Evolutionary conservation across 2,113 vertebrate genomes (phyloP), one percentile per base, ranked within the genome.

Genomic region (Microcebus lehilahytsara): DNA sequence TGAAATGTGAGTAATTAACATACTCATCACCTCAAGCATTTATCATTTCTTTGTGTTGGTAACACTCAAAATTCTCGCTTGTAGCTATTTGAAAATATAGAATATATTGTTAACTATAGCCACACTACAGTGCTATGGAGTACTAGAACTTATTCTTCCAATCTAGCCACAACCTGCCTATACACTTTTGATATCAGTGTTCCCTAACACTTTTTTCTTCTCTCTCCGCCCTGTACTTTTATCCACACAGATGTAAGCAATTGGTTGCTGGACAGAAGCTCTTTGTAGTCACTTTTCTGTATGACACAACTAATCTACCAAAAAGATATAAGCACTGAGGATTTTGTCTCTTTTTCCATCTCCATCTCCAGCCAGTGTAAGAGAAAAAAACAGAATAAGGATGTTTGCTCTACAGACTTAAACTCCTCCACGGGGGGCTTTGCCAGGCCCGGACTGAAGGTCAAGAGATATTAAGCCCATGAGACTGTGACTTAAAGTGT

Each of bases 361-460:
- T 37, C 11, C 37, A 25, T 20, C 30, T 86, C 49, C 92, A 58
- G 56, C 22, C n/a, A 92, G 4, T 69, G 3, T 67, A 81, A 89
- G 17, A 51, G 9, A 12, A 7, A 72, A 72, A 19, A 75, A 72
- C 14, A 23, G n/a, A 80, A 53, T 8, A 27, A 80, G 12, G 3
- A 6, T 6, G 2, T 30, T 83, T 93, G 2, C 9, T n/a, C 11
- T 40, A 14, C 5, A 37, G 8, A 40, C 19, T 67, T 79, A 46
- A 53, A 34, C 0, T 0, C 30, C 53, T 79, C 27, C 16, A 2
- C 10, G 23, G 2, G 62, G 12, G 13, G 7, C 23, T 42, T 2
- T 62, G 9, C 1, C 12, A 51, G 58, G 10, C 78, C 25, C 51
- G 1, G 23, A 62, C 3, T 27, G 16, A 13, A 23, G 30, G 1